Percentiles rank a stretch among this genome's conserved stretches.
phyloP scores from a whole-genome alignment of 1,140 invertebrate species.

The Matsumurasca onukii region DNA sequence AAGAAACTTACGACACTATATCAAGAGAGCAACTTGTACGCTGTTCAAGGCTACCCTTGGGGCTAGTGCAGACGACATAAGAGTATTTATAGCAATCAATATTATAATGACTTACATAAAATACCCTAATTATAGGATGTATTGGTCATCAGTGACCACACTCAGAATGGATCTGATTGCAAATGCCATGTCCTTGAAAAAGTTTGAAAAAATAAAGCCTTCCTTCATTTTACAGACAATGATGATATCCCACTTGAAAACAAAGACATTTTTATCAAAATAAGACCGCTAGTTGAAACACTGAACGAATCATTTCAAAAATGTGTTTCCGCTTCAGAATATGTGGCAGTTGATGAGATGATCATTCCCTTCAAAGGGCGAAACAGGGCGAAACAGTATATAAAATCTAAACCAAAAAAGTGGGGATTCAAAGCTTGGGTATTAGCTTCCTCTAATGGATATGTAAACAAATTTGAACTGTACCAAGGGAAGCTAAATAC shows the following conservation, averaged over 20 bases:
- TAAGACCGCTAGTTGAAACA: slow-evolving; percentile 29
- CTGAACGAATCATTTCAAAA: slow-evolving; percentile 26
- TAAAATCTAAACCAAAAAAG: slow-evolving; percentile 27
- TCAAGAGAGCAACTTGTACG: not conserved
- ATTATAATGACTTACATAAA: not conserved
- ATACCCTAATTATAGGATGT: slow-evolving; percentile 20
- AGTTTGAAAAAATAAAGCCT: slow-evolving; percentile 21
- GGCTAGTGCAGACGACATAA: not conserved
- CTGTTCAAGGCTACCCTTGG: not conserved
- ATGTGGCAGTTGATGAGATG: slow-evolving; percentile 3
- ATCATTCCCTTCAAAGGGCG: slow-evolving; percentile 6
- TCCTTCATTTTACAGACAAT: slow-evolving; percentile 33
- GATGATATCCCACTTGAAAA: slow-evolving; percentile 31
- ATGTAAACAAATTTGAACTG: slow-evolving; percentile 39
- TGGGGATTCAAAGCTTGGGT: slow-evolving; percentile 38
- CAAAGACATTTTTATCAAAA: slow-evolving; percentile 36
- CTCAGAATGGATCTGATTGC: slow-evolving; percentile 2
- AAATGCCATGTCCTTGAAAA: slow-evolving; percentile 15
- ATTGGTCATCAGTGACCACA: not conserved
- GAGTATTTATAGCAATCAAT: not conserved
- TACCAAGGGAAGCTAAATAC: slow-evolving; percentile 35
- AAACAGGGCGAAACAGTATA: not conserved
- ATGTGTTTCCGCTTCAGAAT: slow-evolving; percentile 13
- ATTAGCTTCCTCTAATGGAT: slow-evolving; percentile 29
- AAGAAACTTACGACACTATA: not conserved